Base-by-base conservation (phyloP, 2,797 vertebrate genomes). In the Adrianichthys oophorus region DNA sequence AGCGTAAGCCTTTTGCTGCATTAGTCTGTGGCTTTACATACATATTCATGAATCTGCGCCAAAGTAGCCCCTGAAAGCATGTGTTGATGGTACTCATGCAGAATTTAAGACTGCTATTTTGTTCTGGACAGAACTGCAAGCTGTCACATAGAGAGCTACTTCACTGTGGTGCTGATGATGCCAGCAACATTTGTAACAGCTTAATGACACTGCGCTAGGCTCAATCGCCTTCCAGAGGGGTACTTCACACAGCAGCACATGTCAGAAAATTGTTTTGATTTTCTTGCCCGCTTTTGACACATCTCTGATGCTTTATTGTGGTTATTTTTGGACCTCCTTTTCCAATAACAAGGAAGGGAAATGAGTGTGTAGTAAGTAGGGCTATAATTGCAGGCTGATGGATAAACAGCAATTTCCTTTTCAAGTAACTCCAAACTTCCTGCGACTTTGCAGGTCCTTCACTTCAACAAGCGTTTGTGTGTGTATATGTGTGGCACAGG, bases 31-130 rank as follows among this genome's bases (percentile, higher is more conserved):
- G 60, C 43, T 56, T 26, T 21, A 18, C 56, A 67, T 62, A 59
- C 44, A 69, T 72, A 53, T 72, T 43, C 43, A 63, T 63, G 57
- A 42, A 44, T 72, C 48, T 46, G 43, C 47, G 29, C 52, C 58
- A 52, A 52, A 70, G 56, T 49, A 26, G 48, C 43, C 61, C 56
- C 48, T 24, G 66, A 58, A 66, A 55, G 48, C 67, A 51, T 66
- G 26, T 37, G 52, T 54, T 48, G 29, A 71, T 62, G 66, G 54
- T 23, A 56, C 68, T 74, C 67, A 62, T 59, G 29, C 66, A 76
- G 48, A 66, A 64, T 82, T 76, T 59, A 70, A 74, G 55, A 65
- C 26, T 64, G 63, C 63, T 60, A 74, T 74, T 71, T 57, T 67
- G 63, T 65, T 66, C 50, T 55, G 55, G 44, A 66, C 68, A 70